Base-by-base conservation (phyloP, 2,797 vertebrate genomes). In the Simalia tracyae region DNA sequence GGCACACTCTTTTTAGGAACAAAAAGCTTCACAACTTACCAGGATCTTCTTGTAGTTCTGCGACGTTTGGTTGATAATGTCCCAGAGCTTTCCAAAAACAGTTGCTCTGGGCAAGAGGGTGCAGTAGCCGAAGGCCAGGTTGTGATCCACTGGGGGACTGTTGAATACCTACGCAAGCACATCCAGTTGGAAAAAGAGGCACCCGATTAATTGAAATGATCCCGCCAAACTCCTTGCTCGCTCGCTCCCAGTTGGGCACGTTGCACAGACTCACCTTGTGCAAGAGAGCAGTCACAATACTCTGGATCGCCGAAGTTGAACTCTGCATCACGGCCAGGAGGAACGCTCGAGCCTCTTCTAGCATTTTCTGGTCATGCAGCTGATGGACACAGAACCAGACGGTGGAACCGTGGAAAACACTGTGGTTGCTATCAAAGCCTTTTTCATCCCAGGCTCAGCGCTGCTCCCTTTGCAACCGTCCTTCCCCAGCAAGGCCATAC, bases 11-110 rank as follows among this genome's bases (percentile, higher is more conserved):
- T 46, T 56, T 3, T 36, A 26, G 3, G 1, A 22, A 76, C 17
- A 46, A 42, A 56, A 54, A 28, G 22, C 4, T 15, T 68, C 85
- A 84, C 42, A 91, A 89, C 93, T 86, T 98, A 99, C 99, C 99
- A 98, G 93, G 93, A 99, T 97, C 97, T 99, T 99, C 95, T 98
- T 98, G 92, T 99, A 99, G 95, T 99, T 99, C 95, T 99, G 98
- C 98, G 98, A 98, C 0, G 98, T 98, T 91, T 98, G 98, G 96
- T 98, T 98, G 76, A 99, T 98, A 92, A 99, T 97, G 93, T 98
- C 98, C 99, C 99, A 99, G 63, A 99, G 97, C 89, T 98, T 98
- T 95, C 97, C 98, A 95, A 98, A 98, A 87, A 98, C 98, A 0
- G 98, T 97, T 57, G 97, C 95, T 96, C 98, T 98, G 56, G 98